Base-by-base conservation (phyloP, 2,113 vertebrate genomes). In the Acrocephalus arundinaceus region DNA sequence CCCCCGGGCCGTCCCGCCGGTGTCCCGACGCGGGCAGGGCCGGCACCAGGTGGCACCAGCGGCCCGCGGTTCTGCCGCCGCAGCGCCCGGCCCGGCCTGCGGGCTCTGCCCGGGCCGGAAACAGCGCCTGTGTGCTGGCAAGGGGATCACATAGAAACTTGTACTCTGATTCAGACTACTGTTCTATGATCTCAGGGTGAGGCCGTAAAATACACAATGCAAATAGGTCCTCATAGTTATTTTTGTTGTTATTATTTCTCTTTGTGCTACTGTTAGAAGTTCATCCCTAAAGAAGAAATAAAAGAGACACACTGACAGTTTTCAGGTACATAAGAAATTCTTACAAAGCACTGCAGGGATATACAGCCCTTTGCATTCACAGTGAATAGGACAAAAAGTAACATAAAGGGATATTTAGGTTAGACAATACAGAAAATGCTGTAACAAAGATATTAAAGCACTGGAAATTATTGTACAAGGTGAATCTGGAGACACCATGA, bases 31-130 rank as follows among this genome's bases (percentile, higher is more conserved):
- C 9, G 62, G 66, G 63, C 71, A 20, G 57, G 2, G 28, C 49
- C 3, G 62, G 80, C 97, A 85, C 21, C 92, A 97, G 97, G 87
- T 85, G 97, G 97, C 96, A 52, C 59, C 73, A 15, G 1, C 25
- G 61, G 13, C 70, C 30, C 45, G 0, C 58, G 37, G 35, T 10
- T 46, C 78, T 4, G 93, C 63, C 7, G 35, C 35, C 35, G 35
- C 35, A 35, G 35, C 35, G 35, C 35, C 35, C 35, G 35, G 35
- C 35, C 35, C 35, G 35, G 35, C 35, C 35, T 35, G 35, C 35
- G 35, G 35, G 35, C 17, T 27, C 84, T 30, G 79, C 55, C 35
- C 48, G 35, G 2, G 3, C 3, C 24, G 31, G 10, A 1, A 17
- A 19, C 61, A 1, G 7, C 76, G 4, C 4, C 3, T 2, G 0